Percentiles rank a stretch among this genome's conserved stretches.
phyloP scores from a whole-genome alignment of 2,113 vertebrate species.

The Channa argus region DNA sequence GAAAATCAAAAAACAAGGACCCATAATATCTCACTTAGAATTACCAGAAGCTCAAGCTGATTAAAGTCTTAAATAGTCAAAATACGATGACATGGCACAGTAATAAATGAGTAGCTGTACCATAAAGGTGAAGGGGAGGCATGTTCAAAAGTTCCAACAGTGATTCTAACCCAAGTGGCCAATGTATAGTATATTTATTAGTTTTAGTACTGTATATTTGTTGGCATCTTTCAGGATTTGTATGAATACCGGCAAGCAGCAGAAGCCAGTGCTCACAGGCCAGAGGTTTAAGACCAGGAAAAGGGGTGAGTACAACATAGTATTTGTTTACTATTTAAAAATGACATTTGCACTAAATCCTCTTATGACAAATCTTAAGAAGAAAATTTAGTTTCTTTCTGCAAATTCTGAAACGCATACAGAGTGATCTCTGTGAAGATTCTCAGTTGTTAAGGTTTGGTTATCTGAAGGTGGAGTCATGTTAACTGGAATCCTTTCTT shows the following conservation, averaged over 20 bases:
- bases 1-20: too few relatives aligned
- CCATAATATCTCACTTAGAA: too few relatives aligned
- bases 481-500: too few relatives aligned
- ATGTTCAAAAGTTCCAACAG: not conserved
- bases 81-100: too few relatives aligned
- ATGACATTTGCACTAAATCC: too few relatives aligned
- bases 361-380: too few relatives aligned
- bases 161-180: not conserved
- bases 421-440: too few relatives aligned
- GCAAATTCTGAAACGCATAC: too few relatives aligned
- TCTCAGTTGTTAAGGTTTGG: too few relatives aligned
- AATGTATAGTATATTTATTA: not conserved
- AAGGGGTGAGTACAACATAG: constrained; percentile 86
- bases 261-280: constrained; percentile 97
- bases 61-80: not conserved
- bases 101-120: not conserved
- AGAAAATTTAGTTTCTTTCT: too few relatives aligned
- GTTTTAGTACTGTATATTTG: not conserved
- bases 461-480: too few relatives aligned
- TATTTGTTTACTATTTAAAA: too few relatives aligned
- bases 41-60: not conserved
- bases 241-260: constrained; percentile 95
- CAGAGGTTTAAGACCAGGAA: constrained; percentile 98
- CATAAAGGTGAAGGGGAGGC: not conserved
- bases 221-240: constrained; percentile 85